Evolutionary conservation across 2,888 invertebrate species (phyloP).

Genomic region (Drosophila demipolita): DNA sequence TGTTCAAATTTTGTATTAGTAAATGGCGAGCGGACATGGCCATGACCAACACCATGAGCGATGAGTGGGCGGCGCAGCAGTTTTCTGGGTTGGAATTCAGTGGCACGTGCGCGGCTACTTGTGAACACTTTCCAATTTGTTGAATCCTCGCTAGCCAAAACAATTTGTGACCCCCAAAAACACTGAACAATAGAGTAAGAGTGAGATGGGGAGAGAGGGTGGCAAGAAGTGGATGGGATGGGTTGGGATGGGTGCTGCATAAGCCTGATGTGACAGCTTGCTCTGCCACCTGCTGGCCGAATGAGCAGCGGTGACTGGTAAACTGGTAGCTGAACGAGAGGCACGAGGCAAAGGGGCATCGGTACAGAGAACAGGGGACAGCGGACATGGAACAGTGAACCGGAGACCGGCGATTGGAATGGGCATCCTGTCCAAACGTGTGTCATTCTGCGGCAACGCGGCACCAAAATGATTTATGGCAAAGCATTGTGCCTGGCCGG

Average conservation of each 20-base stretch:
- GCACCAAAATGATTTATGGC: constrained; percentile 76
- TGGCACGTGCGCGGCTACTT: constrained; percentile 71
- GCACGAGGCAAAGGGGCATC: background rate
- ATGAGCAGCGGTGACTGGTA: constrained; percentile 29
- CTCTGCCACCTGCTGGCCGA: constrained; percentile 44
- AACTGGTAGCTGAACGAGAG: constrained; percentile 11
- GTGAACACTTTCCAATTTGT: constrained; percentile 80
- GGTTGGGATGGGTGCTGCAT: background rate
- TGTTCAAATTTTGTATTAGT: constrained; percentile 73
- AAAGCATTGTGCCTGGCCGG: constrained; percentile 38
- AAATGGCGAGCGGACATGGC: constrained; percentile 65
- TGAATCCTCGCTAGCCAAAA: constrained; percentile 70
- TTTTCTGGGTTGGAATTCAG: constrained; percentile 14
- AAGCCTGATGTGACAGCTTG: constrained; percentile 11
- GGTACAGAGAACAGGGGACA: background rate
- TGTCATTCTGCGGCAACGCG: constrained; percentile 78
- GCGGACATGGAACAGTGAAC: background rate
- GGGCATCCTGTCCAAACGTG: constrained; percentile 54
- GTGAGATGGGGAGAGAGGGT: background rate
- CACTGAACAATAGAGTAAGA: constrained; percentile 50
- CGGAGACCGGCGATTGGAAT: background rate
- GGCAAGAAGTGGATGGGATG: background rate
- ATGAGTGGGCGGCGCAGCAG: constrained; percentile 26
- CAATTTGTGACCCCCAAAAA: constrained; percentile 74
- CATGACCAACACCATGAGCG: constrained; percentile 32